A percentile compares a stretch with the other conserved stretches of the same genome.
phyloP scores from a whole-genome alignment of 1,140 invertebrate genomes.

The Hylyphantes graminicola region DNA sequence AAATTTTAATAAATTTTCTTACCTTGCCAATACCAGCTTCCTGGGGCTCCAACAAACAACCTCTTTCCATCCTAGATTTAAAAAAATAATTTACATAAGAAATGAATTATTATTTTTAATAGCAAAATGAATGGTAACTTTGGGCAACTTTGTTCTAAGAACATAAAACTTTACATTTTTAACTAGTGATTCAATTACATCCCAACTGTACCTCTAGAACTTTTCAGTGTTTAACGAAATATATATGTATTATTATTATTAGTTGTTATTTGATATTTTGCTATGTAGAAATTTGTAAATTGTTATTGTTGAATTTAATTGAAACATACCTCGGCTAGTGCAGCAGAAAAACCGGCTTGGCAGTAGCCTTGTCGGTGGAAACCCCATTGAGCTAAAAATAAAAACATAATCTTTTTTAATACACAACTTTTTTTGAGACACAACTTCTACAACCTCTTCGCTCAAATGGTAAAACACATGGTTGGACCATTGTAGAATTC shows the following conservation, averaged over 20 bases:
- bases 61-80: constrained; percentile 83
- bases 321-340: constrained; percentile 82
- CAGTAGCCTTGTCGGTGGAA: constrained; percentile 93
- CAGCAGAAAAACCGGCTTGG: constrained; percentile 91
- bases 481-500: too few species aligned
- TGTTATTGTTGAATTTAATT: not conserved
- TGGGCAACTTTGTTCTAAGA: not conserved
- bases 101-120: not conserved
- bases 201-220: too few species aligned
- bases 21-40: constrained; percentile 99
- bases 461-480: too few species aligned
- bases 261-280: too few species aligned
- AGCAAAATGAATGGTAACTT: not conserved
- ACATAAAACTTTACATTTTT: too few species aligned
- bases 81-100: too few species aligned
- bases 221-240: too few species aligned
- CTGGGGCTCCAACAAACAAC: constrained; percentile 91
- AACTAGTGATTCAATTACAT: too few species aligned
- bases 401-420: not conserved
- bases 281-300: too few species aligned
- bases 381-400: constrained; percentile 73
- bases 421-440: too few species aligned
- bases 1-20: constrained; percentile 65
- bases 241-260: too few species aligned
- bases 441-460: too few species aligned